Evolutionary conservation across 2,113 vertebrate species (phyloP).

Genomic region (Antennarius striatus): DNA sequence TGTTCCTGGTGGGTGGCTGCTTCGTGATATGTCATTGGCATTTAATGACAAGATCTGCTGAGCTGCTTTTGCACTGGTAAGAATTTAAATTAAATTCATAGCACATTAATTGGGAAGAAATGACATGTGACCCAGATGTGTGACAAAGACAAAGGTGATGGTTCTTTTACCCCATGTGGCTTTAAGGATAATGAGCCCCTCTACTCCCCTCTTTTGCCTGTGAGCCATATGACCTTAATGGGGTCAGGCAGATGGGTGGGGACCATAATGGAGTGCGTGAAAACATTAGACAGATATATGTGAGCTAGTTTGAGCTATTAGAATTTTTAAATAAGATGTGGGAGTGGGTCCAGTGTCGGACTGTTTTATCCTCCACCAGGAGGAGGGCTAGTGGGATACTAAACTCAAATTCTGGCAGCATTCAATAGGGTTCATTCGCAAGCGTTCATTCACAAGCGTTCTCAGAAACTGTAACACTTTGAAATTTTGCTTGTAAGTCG

Average conservation of each 20-base stretch:
- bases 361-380: not conserved
- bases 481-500: too few species aligned
- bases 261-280: slow-evolving; percentile 43
- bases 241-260: slow-evolving; percentile 78
- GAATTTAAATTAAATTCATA: slow-evolving; percentile 8
- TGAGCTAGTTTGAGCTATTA: slow-evolving; percentile 24
- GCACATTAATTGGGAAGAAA: slow-evolving; percentile 1
- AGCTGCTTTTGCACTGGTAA: slow-evolving; percentile 41
- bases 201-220: slow-evolving; percentile 21
- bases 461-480: too few species aligned
- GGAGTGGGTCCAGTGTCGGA: not conserved
- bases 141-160: slow-evolving; percentile 47
- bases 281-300: slow-evolving; percentile 29
- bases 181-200: slow-evolving; percentile 65
- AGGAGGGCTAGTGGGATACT: not conserved
- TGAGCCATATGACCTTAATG: slow-evolving; percentile 71
- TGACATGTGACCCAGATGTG: slow-evolving; percentile 16
- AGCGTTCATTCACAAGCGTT: too few species aligned
- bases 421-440: too few species aligned
- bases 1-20: not conserved
- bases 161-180: slow-evolving; percentile 30
- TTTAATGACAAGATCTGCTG: slow-evolving; percentile 2
- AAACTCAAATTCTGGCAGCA: too few species aligned
- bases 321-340: slow-evolving; percentile 2
- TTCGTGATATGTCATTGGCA: not conserved